Base-by-base conservation (phyloP, 2,888 invertebrate genomes). In the Conistra vaccinii region DNA sequence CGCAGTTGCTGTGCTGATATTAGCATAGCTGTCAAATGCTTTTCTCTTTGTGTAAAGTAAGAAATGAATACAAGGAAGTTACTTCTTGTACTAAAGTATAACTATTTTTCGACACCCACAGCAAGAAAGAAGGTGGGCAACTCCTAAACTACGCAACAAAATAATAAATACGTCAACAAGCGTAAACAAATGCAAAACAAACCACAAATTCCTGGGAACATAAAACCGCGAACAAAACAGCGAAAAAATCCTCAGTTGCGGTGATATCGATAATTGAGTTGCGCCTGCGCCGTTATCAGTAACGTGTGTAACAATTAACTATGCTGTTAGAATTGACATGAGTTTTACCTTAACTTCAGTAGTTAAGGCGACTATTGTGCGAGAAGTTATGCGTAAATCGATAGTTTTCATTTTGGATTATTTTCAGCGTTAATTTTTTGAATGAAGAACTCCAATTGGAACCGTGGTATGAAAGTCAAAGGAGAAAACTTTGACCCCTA, bases 251-350 rank as follows among this genome's bases (percentile, higher is more conserved):
- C 73, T 72, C 80, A 53, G 80, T 79, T 71, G 78, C 55, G 81
- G 81, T 87, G 85, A 84, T 88, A 87, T 79, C 85, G 85, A 83
- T 87, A 88, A 87, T 88, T 87, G 87, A 87, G 85, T 85, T 85
- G 87, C 70, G 82, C 71, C 35, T 68, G 77, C 78, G 58, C 78
- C 69, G 81, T 88, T 88, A 88, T 88, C 87, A 84, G 87, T 74
- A 83, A 87, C 82, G 87, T 87, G 79, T 86, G 84, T 86, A 85
- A 87, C 78, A 87, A 87, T 87, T 87, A 87, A 85, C 83, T 87
- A 79, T 83, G 86, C 78, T 87, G 83, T 87, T 73, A 75, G 74
- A 63, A 65, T 69, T 78, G 84, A 86, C 80, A 86, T 78, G 76
- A 77, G 78, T 82, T 83, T 66, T 73, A 73, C 77, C 35, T 74